Base-by-base conservation (phyloP, 2,113 vertebrate species). In the Cygnus buccinator region DNA sequence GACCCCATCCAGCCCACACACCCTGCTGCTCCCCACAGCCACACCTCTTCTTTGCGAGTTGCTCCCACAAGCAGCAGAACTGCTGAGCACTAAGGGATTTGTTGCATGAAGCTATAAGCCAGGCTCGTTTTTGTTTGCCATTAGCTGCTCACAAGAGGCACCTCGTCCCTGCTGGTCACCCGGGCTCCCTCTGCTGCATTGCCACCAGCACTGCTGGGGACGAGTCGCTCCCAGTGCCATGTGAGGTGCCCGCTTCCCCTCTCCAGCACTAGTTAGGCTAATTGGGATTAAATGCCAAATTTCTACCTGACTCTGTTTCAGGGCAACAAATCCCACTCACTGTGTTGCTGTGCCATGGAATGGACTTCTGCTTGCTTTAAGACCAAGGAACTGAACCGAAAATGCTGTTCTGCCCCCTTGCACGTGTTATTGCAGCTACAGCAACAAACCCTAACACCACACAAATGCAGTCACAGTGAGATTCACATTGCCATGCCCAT, bases 381-480 rank as follows among this genome's bases (percentile, higher is more conserved):
- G 9, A 41, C 3, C 1, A 0, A 70, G 54, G 63, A 37, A 7
- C 2, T 3, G 59, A 74, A 79, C 52, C 62, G 59, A 3, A 46
- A 21, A 5, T 1, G 20, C 57, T n/a, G 62, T 6, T 26, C 0
- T 1, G 31, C 1, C 0, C 26, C 22, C 0, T 5, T 68, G 5
- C 1, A 17, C 2, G 0, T 4, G 23, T 1, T 4, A 3, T 31
- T 3, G 3, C 3, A 67, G 31, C 44, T 23, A 17, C 46, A 19
- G 59, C 2, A 55, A 75, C 17, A 59, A 3, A 37, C 33, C 48
- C 41, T 39, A 29, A 26, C 33, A 2, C 19, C 22, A 20, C 77
- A 52, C 55, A 41, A 44, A 4, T 6, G 68, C 46, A 26, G 48
- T 5, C 37, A 33, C 6, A 0, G 39, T 11, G 54, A 68, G 70